phyloP scores from a whole-genome alignment of 1,140 invertebrate genomes.

The Sinella curviseta region DNA sequence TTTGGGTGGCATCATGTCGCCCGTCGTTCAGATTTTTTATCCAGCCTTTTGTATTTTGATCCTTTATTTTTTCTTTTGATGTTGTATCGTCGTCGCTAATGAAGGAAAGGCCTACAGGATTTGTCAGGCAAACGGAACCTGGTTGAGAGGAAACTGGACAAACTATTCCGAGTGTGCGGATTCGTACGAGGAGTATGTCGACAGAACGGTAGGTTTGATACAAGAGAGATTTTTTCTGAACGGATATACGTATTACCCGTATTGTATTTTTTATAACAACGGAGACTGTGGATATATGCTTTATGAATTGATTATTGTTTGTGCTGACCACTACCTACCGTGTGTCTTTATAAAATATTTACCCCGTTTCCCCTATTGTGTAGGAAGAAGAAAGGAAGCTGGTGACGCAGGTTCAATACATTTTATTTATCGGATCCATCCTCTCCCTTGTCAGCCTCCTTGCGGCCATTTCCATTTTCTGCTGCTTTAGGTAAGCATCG shows the following conservation, averaged over 20 bases:
- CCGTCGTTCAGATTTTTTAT: too few species aligned
- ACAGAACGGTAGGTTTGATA: neutral
- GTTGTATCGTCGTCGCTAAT: neutral
- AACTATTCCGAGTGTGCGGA: neutral
- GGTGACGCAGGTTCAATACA: neutral
- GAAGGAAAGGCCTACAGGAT: neutral
- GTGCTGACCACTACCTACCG: too few species aligned
- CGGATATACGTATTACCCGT: too few species aligned
- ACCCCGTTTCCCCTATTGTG: neutral
- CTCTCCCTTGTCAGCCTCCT: neutral
- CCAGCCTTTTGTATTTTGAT: too few species aligned
- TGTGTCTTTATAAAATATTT: neutral
- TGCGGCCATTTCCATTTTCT: neutral
- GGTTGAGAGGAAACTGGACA: neutral
- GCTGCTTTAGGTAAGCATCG: neutral
- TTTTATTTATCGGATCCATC: neutral
- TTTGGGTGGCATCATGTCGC: too few species aligned
- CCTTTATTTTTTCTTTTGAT: too few species aligned
- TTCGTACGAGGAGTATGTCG: neutral
- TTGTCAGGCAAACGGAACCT: neutral
- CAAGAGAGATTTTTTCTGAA: neutral
- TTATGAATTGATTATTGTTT: too few species aligned
- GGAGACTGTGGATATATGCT: too few species aligned
- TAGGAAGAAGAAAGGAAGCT: neutral
- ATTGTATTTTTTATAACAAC: too few species aligned